Percentiles rank a stretch among this genome's conserved stretches.
phyloP scores from a whole-genome alignment of 2,797 vertebrate species.

The Neosalanx taihuensis region DNA sequence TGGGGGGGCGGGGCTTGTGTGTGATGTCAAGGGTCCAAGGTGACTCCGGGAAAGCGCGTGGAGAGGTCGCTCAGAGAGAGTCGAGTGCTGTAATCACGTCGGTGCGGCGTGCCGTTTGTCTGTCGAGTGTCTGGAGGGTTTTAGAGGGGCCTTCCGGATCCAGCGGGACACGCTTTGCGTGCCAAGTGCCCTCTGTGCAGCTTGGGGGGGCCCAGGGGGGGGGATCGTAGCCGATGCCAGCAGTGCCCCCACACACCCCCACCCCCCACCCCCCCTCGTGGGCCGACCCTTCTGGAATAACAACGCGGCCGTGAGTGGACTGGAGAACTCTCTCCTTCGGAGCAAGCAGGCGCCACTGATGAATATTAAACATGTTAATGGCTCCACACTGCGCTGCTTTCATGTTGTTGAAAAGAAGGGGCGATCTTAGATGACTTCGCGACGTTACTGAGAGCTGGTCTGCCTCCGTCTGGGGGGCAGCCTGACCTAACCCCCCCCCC shows the following conservation, averaged over 20 bases:
- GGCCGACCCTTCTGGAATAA: constrained; percentile 62
- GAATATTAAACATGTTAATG: constrained; percentile 69
- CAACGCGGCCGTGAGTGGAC: constrained; percentile 67
- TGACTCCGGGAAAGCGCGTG: constrained; percentile 33
- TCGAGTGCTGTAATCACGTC: constrained; percentile 35
- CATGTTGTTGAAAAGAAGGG: neutral
- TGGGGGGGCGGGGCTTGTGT: neutral
- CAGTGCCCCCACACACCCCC: constrained; percentile 28
- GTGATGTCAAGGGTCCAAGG: neutral
- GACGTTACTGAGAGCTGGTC: no score
- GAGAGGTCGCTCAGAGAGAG: constrained; percentile 49
- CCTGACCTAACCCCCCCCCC: no score
- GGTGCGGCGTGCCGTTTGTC: constrained; percentile 5
- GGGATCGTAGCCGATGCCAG: neutral
- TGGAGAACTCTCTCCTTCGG: constrained; percentile 52
- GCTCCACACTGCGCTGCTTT: constrained; percentile 49
- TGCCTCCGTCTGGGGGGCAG: no score
- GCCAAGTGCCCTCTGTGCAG: neutral
- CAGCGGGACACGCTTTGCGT: neutral
- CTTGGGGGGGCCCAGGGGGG: neutral
- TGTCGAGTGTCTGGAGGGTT: constrained; percentile 40
- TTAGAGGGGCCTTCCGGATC: neutral
- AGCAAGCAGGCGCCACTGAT: constrained; percentile 50
- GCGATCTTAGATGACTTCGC: no score
- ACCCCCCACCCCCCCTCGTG: no score